Evolutionary conservation across 2,797 vertebrate genomes (phyloP).

Genomic region (Enteromius anoplus): DNA sequence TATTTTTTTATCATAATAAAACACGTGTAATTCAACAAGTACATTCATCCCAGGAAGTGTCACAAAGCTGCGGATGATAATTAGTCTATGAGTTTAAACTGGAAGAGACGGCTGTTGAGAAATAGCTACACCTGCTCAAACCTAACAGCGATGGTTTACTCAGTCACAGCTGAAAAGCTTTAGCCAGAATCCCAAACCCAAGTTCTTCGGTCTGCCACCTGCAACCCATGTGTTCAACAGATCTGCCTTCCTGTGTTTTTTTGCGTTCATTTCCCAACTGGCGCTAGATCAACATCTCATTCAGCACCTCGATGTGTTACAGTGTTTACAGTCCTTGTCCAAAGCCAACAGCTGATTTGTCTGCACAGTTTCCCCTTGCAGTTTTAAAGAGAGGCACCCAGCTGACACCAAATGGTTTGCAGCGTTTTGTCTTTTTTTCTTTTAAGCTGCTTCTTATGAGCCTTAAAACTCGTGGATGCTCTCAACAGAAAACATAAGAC

Average conservation of each 20-base stretch:
- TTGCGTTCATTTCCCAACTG: conserved; percentile 65
- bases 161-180: conserved; percentile 57
- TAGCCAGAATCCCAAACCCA: conserved; percentile 50
- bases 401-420: conserved; percentile 42
- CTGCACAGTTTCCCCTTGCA: conserved; percentile 52
- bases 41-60: conserved; percentile 10
- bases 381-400: conserved; percentile 54
- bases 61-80: conserved; percentile 5
- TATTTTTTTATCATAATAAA: conserved; percentile 50
- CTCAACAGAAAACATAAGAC: conserved; percentile 64
- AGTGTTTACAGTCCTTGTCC: conserved; percentile 65
- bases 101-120: conserved; percentile 11
- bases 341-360: conserved; percentile 63
- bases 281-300: conserved; percentile 61
- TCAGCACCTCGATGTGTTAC: conserved; percentile 66
- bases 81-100: conserved; percentile 18
- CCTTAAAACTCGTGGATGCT: conserved; percentile 51
- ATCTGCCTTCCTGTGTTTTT: conserved; percentile 53
- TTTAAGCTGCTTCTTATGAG: conserved; percentile 50
- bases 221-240: conserved; percentile 51
- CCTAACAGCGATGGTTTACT: conserved; percentile 49
- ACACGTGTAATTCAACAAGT: conserved; percentile 8
- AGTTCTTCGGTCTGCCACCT: conserved; percentile 45
- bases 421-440: conserved; percentile 53
- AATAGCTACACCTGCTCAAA: conserved; percentile 36